Evolutionary conservation across 2,888 invertebrate species (phyloP).

Genomic region (Tridacna crocea): DNA sequence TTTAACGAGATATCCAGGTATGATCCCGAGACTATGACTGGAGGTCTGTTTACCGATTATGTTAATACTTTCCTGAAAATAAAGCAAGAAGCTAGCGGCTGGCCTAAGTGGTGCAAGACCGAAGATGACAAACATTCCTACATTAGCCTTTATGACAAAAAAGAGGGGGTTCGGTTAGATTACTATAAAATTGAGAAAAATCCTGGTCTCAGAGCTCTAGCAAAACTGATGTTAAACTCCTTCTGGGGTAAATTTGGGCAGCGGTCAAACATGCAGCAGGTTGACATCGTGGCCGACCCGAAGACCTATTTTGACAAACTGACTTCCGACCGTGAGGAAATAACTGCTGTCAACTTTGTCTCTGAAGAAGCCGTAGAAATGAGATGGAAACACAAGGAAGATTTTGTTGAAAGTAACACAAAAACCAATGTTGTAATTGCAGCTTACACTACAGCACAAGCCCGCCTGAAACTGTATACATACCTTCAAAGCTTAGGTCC

Average conservation of each 20-base stretch:
- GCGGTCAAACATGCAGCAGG: slow-evolving; percentile 47
- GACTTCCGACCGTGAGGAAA: slow-evolving; percentile 11
- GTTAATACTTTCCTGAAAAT: too few relatives aligned
- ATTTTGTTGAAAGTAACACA: slow-evolving; percentile 15
- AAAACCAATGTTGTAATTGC: slow-evolving; percentile 40
- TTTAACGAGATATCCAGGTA: slow-evolving; percentile 19
- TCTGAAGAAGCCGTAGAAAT: too few relatives aligned
- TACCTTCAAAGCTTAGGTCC: slow-evolving; percentile 22
- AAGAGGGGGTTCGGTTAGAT: slow-evolving; percentile 45
- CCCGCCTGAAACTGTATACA: slow-evolving; percentile 40
- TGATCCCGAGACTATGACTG: slow-evolving; percentile 6
- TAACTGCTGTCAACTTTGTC: too few relatives aligned
- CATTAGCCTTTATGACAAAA: slow-evolving; percentile 54
- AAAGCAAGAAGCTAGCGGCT: slow-evolving; percentile 73
- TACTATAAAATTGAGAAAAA: slow-evolving; percentile 40
- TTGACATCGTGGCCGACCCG: slow-evolving; percentile 29
- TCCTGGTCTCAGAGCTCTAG: slow-evolving; percentile 47
- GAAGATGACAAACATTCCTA: too few relatives aligned
- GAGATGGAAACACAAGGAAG: too few relatives aligned
- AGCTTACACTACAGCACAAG: slow-evolving; percentile 14
- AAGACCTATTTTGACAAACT: slow-evolving; percentile 32
- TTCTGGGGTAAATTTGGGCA: slow-evolving; percentile 40
- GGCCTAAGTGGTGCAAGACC: too few relatives aligned
- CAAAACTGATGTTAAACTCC: slow-evolving; percentile 52
- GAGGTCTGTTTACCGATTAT: slow-evolving; percentile 20